Evolutionary conservation across 2,113 vertebrate species (phyloP).

Genomic region (Polypterus bichir): DNA sequence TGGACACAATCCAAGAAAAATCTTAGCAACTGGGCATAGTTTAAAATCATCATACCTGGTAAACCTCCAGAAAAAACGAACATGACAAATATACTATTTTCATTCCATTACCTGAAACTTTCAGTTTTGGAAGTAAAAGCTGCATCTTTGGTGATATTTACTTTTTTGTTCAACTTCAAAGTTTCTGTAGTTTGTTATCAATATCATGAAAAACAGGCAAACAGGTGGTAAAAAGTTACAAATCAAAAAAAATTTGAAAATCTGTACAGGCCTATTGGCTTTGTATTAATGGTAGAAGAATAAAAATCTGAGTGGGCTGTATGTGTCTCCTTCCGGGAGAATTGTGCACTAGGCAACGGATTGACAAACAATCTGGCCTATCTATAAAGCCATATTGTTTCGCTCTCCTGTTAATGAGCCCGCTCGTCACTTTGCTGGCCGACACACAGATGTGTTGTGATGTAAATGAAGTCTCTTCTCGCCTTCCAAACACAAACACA

Average conservation of each 20-base stretch:
- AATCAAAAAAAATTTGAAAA: background rate
- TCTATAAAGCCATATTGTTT: slow-evolving; percentile 13
- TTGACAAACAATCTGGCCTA: slow-evolving; percentile 11
- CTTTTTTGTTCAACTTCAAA: no score
- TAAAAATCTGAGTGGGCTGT: background rate
- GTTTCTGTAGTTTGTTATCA: no score
- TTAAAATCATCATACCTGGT: no score
- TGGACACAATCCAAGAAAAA: no score
- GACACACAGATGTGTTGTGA: slow-evolving; percentile 43
- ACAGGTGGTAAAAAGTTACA: background rate
- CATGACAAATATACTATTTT: no score
- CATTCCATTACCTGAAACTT: no score
- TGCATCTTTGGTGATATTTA: no score
- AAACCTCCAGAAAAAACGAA: no score
- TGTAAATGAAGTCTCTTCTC: slow-evolving; percentile 50
- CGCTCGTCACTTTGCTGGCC: slow-evolving; percentile 25
- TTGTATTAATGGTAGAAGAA: background rate
- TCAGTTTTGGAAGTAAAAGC: no score
- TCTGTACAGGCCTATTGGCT: background rate
- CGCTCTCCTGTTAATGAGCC: slow-evolving; percentile 36
- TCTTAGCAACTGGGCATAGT: no score
- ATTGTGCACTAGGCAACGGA: background rate
- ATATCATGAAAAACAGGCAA: no score
- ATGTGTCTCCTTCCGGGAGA: slow-evolving; percentile 2
- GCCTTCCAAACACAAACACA: slow-evolving; percentile 32